Conservation (phyloP, 2,113 vertebrate genomes). For the Abramis brama region DNA sequence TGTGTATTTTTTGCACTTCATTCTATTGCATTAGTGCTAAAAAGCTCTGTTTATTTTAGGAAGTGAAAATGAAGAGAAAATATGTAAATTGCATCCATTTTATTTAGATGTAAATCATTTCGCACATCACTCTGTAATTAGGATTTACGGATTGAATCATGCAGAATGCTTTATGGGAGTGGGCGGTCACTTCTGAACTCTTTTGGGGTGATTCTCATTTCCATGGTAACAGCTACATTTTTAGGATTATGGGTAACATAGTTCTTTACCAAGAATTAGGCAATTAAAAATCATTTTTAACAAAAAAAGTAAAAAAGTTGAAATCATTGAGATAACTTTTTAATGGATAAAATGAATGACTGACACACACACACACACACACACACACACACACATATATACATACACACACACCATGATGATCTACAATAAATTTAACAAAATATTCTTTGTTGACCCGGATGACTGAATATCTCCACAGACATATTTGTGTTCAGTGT, state of each 20-base stretch:
- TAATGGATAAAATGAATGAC: neutral
- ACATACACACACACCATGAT: neutral
- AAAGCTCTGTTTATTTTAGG: neutral
- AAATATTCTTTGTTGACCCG: neutral
- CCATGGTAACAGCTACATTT: neutral
- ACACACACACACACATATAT: too few species aligned
- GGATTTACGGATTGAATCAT: neutral
- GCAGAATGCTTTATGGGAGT: neutral
- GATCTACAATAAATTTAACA: neutral
- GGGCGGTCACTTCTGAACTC: neutral
- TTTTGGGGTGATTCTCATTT: neutral
- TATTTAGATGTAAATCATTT: neutral
- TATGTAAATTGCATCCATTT: neutral
- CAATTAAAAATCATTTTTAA: neutral
- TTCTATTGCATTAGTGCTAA: neutral
- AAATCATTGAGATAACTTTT: neutral
- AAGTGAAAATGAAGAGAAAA: neutral
- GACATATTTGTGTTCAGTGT: constrained; percentile 18
- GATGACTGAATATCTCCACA: neutral
- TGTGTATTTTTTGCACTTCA: neutral
- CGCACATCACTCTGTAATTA: neutral
- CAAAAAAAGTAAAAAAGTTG: neutral
- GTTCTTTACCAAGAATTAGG: neutral
- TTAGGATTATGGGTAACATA: neutral
- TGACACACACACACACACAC: neutral